Evolutionary conservation across 2,113 vertebrate genomes (phyloP), one percentile per base, ranked within the genome.

Genomic region (Blennius ocellaris): DNA sequence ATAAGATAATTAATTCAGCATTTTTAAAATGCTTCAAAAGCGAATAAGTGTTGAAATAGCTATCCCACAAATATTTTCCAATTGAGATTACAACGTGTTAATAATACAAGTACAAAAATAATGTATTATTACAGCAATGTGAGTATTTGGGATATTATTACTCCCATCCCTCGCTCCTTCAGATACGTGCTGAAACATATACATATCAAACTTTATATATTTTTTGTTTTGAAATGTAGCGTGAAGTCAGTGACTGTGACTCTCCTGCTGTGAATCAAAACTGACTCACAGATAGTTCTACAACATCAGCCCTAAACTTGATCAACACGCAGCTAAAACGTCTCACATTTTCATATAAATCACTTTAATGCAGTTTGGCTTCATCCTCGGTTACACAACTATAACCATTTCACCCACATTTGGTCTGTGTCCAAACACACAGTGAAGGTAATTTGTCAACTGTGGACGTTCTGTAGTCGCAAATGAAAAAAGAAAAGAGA

Each of bases 271-370:
- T 49, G 5, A 9, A 16, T 61, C 67, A 56, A 85, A 75, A 78
- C 77, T 43, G 65, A 84, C 39, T 85, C 71, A 67, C 70, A 43
- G 72, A 82, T 69, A 72, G 69, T 78, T 77, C 69, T 68, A 76
- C 69, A 53, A 59, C 50, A 40, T 78, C 40, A 0, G 36, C 64
- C 66, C 74, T 77, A 78, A 81, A 84, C 60, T 52, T 5, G 59
- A 84, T 83, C 52, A 5, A 64, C 71, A 61, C 47, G 55, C 5
- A 11, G 48, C 54, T 68, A 11, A 82, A 80, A 54, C 76, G 64
- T 76, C 65, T 75, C 66, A 64, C 57, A 51, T 50, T 3, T 45
- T 39, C 56, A 64, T 64, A 62, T 78, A 84, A 82, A 77, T 88
- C 80, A 81, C 16, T 55, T 73, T 57, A 49, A 61, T 65, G 62